Evolutionary conservation across 2,113 vertebrate species (phyloP).

Genomic region (Oryzias curvinotus): DNA sequence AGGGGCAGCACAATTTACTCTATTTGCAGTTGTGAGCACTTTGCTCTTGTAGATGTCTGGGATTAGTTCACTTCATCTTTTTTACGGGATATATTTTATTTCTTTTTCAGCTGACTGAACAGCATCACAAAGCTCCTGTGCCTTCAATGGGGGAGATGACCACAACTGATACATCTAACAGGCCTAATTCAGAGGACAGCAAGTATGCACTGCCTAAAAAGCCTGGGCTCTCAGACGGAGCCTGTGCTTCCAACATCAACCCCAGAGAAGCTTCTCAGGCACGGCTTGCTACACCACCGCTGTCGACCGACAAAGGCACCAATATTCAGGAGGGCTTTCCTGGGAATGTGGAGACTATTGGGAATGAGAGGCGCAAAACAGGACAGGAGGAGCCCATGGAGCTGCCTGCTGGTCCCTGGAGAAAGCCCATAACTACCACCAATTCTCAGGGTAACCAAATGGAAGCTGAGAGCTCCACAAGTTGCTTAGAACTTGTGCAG

Average conservation of each 20-base stretch:
- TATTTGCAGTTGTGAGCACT: slow-evolving; percentile 3
- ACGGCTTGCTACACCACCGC: slow-evolving; percentile 58
- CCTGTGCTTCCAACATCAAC: slow-evolving; percentile 72
- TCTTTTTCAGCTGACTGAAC: slow-evolving; percentile 75
- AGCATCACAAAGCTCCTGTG: slow-evolving; percentile 63
- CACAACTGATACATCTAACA: slow-evolving; percentile 85
- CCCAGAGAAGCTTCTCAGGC: slow-evolving; percentile 70
- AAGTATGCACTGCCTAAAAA: slow-evolving; percentile 85
- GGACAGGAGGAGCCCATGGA: slow-evolving; percentile 88
- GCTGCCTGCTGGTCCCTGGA: slow-evolving; percentile 73
- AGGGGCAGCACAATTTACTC: slow-evolving; percentile 26
- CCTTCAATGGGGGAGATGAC: slow-evolving; percentile 87
- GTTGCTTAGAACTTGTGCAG: slow-evolving; percentile 66
- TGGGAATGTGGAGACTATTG: slow-evolving; percentile 59
- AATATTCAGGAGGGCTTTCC: slow-evolving; percentile 47
- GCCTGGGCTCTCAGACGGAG: slow-evolving; percentile 74
- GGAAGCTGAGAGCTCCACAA: slow-evolving; percentile 57
- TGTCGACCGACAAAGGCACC: slow-evolving; percentile 71
- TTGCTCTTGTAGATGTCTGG: slow-evolving; percentile 24
- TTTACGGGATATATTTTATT: slow-evolving; percentile 41
- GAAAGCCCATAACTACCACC: slow-evolving; percentile 55
- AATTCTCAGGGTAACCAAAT: slow-evolving; percentile 61
- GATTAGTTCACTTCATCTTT: slow-evolving; percentile 35
- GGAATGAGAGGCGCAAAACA: slow-evolving; percentile 66
- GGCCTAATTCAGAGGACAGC: slow-evolving; percentile 83